Base-by-base conservation (phyloP, 2,888 invertebrate genomes). In the Torymus aiolomorphi region DNA sequence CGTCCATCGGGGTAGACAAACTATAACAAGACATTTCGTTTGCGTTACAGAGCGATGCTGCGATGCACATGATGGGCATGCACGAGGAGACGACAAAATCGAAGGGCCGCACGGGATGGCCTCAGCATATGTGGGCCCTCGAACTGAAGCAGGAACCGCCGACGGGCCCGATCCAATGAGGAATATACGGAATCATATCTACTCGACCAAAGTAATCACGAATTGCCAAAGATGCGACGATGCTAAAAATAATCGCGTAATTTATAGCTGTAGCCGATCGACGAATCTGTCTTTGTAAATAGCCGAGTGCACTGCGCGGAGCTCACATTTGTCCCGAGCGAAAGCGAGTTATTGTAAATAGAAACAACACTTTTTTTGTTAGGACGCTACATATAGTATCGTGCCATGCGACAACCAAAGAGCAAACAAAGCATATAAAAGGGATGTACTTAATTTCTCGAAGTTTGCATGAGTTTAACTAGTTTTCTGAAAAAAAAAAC, bases 71-170 rank as follows among this genome's bases (percentile, higher is more conserved):
- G 31, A 74, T 82, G 76, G 80, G 80, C 0, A 52, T 78, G n/a
- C 82, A 80, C 12, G 90, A 90, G 78, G 89, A 89, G 78, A 85
- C 85, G 56, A 86, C 89, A 81, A 92, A 94, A 84, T 91, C 94
- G 79, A 97, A 97, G 90, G 97, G 97, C 0, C 93, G 98, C 78
- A 98, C 98, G 0, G 98, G 98, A 14, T 98, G 98, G 98, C 98
- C 98, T 0, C 97, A 98, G 88, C 97, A 97, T 90, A 98, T 98
- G 83, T 98, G 98, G 98, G 98, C 97, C 0, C 91, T 97, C 59
- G 96, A 96, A 88, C 90, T 96, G 84, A 94, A 96, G 90, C 94
- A 94, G 86, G 95, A 95, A 90, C 84, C 88, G 14, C 84, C 87
- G 20, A 84, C 87, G 76, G 87, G 83, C 84, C 88, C 87, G 76